These are phyloP conservation scores for Aleiodes sp. DNA, from an alignment of 1,140 invertebrate species.

Conservation along the genomic window DNA sequence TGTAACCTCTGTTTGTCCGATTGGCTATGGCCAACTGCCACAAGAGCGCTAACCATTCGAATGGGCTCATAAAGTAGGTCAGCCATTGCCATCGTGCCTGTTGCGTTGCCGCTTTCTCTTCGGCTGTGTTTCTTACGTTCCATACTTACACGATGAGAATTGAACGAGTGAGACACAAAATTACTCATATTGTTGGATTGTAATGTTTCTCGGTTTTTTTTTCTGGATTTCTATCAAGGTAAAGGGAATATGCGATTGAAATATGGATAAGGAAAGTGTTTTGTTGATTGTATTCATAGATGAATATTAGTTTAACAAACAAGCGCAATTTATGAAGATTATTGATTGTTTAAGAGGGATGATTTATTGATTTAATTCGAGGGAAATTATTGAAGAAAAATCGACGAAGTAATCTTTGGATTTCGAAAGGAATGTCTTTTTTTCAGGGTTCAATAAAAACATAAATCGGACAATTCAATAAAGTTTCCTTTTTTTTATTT, in stretches of 20 bases:
- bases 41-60: conserved; percentile 13
- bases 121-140: background rate
- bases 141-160: conserved; percentile 2
- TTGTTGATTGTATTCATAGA: too few relatives aligned
- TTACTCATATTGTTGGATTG: conserved; percentile 11
- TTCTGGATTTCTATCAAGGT: background rate
- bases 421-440: too few relatives aligned
- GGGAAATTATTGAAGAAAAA: too few relatives aligned
- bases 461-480: too few relatives aligned
- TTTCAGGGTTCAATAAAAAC: too few relatives aligned
- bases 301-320: too few relatives aligned
- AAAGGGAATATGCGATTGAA: conserved; percentile 5
- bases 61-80: conserved; percentile 28
- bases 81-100: conserved; percentile 32
- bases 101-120: conserved; percentile 41
- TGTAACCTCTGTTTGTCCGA: conserved; percentile 9
- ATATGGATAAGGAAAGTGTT: too few relatives aligned
- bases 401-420: too few relatives aligned
- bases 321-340: too few relatives aligned
- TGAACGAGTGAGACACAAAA: background rate
- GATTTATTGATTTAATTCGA: too few relatives aligned
- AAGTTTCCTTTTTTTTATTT: background rate
- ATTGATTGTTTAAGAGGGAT: too few relatives aligned
- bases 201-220: background rate
- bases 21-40: conserved; percentile 15